These are phyloP conservation scores for Opisthocomus hoazin DNA, from an alignment of 2,113 vertebrate species.

Conservation along the genomic window DNA sequence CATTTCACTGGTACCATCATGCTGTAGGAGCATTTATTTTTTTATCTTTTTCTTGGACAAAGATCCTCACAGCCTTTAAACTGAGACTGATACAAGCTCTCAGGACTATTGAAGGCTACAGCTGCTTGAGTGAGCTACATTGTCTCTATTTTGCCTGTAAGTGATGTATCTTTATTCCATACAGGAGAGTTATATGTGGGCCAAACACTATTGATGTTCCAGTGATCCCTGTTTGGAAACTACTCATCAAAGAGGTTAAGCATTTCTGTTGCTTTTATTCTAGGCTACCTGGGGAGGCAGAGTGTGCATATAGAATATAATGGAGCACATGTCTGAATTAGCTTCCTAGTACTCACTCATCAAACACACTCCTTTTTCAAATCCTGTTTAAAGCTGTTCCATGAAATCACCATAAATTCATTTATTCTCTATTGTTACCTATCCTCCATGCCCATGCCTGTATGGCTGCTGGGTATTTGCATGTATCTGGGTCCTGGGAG, in stretches of 20 bases:
- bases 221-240: conserved; percentile 77
- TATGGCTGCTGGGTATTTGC: neutral
- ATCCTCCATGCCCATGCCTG: neutral
- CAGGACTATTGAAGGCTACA: neutral
- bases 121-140: neutral
- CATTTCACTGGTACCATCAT: neutral
- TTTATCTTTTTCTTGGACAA: neutral
- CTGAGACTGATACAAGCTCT: neutral
- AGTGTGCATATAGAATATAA: neutral
- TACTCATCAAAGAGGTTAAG: conserved; percentile 77
- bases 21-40: neutral
- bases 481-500: neutral
- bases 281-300: neutral
- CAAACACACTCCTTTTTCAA: neutral
- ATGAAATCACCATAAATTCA: neutral
- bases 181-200: conserved; percentile 75
- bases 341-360: neutral
- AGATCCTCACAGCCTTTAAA: neutral
- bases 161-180: neutral
- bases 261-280: neutral
- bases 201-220: conserved; percentile 76
- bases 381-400: neutral
- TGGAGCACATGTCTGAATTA: neutral
- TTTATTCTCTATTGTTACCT: neutral
- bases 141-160: neutral